Base-by-base conservation (phyloP, 2,797 vertebrate species). In the Acanthornis magna region DNA sequence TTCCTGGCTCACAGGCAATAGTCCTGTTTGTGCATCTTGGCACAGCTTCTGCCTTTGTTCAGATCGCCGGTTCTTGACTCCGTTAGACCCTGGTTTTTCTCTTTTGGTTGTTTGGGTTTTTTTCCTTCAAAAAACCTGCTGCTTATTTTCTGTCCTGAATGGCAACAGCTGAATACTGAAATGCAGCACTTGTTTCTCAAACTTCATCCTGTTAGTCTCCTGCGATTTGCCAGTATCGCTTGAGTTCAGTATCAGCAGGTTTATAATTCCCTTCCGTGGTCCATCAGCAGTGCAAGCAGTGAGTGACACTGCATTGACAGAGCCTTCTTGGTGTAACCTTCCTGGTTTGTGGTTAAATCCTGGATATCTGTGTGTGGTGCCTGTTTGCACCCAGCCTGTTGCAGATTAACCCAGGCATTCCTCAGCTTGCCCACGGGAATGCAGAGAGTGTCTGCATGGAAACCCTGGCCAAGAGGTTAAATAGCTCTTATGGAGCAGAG, bases 221-320 rank as follows among this genome's bases (percentile, higher is more conserved):
- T 84, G 15, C 0, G 0, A 17, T 86, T 78, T 71, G 15, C 30
- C 12, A 16, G 32, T 36, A 5, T 63, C 10, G 4, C 17, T 71
- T 50, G 32, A 57, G 32, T 43, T 42, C 3, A 2, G 0, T 18
- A 40, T 8, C 42, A 17, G 27, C 25, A 40, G 4, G n/a, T 48
- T 68, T 32, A 2, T 8, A 20, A 85, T 51, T 48, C 26, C 2
- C 0, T 65, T 65, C 32, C 61, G 32, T 36, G n/a, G 65, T 32
- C 40, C 2, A 0, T 55, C 29, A 6, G 42, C 42, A 47, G 54
- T 3, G 21, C 0, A 0, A 70, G 58, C 34, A 20, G 38, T 5
- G 26, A 58, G 61, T 53, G 72, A 42, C 53, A 5, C 12, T 27
- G 75, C 45, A 16, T 7, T 14, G 61, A 12, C 48, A 27, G 34